phyloP scores from a whole-genome alignment of 2,113 vertebrate species.

The Poicephalus meyeri region DNA sequence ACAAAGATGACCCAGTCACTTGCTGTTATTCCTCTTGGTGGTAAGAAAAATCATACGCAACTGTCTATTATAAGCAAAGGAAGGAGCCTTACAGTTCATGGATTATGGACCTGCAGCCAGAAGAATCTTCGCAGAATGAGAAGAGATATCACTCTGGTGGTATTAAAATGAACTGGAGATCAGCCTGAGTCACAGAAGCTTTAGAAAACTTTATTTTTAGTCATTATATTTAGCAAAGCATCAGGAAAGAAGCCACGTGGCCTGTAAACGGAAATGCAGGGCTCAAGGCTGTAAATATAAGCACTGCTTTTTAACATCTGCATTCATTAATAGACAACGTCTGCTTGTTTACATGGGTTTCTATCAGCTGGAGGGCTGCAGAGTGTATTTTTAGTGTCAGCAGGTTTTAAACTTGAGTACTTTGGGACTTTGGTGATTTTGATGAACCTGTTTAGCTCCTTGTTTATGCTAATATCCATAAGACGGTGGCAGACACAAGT shows the following conservation, averaged over 20 bases:
- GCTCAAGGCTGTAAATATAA: neutral
- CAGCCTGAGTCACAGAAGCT: neutral
- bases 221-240: neutral
- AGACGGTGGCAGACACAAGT: neutral
- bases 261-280: neutral
- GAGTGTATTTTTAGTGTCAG: neutral
- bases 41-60: neutral
- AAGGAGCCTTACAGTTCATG: neutral
- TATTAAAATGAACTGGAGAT: neutral
- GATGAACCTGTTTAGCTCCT: neutral
- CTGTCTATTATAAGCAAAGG: neutral
- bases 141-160: neutral
- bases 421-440: neutral
- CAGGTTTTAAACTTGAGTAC: neutral
- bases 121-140: neutral
- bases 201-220: neutral
- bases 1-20: neutral
- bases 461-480: neutral
- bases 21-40: neutral
- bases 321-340: neutral
- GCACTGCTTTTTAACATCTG: conserved; percentile 14
- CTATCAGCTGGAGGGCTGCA: neutral
- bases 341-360: neutral
- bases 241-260: neutral
- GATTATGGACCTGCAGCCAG: neutral